A percentile compares a stretch with the other conserved stretches of the same genome.
Conservation (phyloP, 2,888 invertebrate genomes). For the Homarus gammarus region DNA sequence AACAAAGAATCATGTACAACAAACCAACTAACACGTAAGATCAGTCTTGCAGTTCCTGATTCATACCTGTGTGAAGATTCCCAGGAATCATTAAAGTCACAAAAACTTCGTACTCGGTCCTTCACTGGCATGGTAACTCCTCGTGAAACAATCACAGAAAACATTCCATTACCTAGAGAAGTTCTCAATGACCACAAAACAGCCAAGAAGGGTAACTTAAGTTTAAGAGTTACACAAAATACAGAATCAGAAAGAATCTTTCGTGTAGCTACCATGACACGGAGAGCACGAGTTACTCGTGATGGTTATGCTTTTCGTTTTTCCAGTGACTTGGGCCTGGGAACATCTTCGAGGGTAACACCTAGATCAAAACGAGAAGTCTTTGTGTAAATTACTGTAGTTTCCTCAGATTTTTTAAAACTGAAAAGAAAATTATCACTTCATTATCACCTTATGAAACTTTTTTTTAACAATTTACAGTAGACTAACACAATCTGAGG, state of each 20-base stretch:
- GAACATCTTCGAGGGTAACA: conserved; percentile 28
- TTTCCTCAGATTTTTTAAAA: neutral
- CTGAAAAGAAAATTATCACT: too few relatives aligned
- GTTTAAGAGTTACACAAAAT: conserved; percentile 21
- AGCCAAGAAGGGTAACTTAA: neutral
- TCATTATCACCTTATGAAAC: too few relatives aligned
- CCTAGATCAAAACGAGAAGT: conserved; percentile 59
- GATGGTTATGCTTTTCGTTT: conserved; percentile 34
- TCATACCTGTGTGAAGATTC: neutral
- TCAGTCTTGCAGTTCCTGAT: neutral
- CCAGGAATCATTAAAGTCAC: neutral
- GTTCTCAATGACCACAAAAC: neutral
- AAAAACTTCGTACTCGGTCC: conserved; percentile 27
- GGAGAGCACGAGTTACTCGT: conserved; percentile 13
- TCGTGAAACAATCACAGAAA: neutral
- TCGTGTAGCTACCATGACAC: conserved; percentile 1
- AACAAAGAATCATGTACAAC: neutral
- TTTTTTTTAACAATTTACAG: neutral
- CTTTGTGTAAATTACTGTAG: conserved; percentile 42
- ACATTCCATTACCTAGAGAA: conserved; percentile 19
- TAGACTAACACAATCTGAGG: neutral
- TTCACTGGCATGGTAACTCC: conserved; percentile 41
- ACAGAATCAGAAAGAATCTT: neutral
- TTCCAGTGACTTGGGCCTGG: conserved; percentile 55
- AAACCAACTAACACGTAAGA: neutral